A percentile compares a stretch with the other conserved stretches of the same genome.
phyloP scores from a whole-genome alignment of 2,113 vertebrate species.

The Anser brachyrhynchus region DNA sequence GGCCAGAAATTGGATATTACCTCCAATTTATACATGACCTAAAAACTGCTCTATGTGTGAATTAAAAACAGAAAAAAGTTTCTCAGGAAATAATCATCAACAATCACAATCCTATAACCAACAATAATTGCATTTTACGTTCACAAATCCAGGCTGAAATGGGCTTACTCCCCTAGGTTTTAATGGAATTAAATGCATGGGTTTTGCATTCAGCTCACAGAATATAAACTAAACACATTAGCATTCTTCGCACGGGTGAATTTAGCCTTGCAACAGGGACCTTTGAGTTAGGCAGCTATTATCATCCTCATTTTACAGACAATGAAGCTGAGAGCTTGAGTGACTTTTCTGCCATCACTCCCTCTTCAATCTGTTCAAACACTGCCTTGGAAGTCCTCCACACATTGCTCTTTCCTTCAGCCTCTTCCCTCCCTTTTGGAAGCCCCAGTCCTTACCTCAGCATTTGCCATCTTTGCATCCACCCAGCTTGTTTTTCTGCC shows the following conservation, averaged over 20 bases:
- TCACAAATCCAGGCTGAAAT: neutral
- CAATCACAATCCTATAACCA: neutral
- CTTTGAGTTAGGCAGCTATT: neutral
- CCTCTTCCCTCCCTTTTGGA: neutral
- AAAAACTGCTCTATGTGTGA: neutral
- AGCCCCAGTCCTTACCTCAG: neutral
- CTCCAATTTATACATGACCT: neutral
- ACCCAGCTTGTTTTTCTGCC: neutral
- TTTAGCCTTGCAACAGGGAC: conserved; percentile 1
- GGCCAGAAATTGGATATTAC: neutral
- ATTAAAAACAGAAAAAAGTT: neutral
- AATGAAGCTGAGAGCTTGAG: neutral
- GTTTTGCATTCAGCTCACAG: neutral
- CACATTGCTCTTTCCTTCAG: neutral
- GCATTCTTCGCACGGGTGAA: neutral
- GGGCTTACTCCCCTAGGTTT: neutral
- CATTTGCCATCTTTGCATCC: neutral
- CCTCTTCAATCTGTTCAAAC: neutral
- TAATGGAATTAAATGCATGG: neutral
- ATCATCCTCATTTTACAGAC: neutral
- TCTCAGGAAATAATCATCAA: neutral
- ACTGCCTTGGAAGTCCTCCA: conserved; percentile 1
- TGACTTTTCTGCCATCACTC: neutral
- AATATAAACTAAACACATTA: neutral
- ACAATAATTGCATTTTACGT: neutral